A percentile compares a stretch with the other conserved stretches of the same genome.
Conservation (phyloP, 2,113 vertebrate species). For the Verasper variegatus region DNA sequence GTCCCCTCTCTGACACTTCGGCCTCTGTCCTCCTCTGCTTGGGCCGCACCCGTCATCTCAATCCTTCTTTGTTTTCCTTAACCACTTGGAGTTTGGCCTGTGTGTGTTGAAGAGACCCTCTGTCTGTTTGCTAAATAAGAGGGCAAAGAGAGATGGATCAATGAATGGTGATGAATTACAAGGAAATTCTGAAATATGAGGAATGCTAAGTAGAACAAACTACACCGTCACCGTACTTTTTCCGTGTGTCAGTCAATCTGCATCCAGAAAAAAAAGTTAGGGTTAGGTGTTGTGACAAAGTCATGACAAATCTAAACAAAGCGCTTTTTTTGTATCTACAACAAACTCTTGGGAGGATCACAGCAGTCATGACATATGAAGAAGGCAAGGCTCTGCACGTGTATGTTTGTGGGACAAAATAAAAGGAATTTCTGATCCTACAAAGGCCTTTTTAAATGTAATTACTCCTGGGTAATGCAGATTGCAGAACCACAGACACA, state of each 20-base stretch:
- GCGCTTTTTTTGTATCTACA: no score
- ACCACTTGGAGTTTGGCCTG: constrained; percentile 33
- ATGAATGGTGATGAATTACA: constrained; percentile 17
- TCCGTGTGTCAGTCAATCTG: background rate
- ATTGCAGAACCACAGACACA: background rate
- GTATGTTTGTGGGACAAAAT: background rate
- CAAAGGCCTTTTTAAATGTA: background rate
- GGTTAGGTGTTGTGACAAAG: no score
- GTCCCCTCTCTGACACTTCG: constrained; percentile 63
- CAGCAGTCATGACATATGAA: background rate
- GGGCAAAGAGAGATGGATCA: constrained; percentile 19
- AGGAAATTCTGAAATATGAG: constrained; percentile 17
- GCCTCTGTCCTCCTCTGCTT: constrained; percentile 56
- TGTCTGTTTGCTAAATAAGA: constrained; percentile 49
- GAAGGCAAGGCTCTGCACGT: background rate
- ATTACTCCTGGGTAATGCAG: background rate
- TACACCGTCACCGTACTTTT: background rate
- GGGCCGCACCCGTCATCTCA: constrained; percentile 52
- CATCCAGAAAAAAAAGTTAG: no score
- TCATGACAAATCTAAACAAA: no score
- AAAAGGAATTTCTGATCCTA: background rate
- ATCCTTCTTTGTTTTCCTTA: constrained; percentile 54
- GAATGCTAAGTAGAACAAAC: background rate
- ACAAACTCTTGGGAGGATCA: background rate
- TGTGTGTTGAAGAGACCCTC: constrained; percentile 51